A percentile compares a stretch with the other conserved stretches of the same genome.
These are phyloP conservation scores for Sebastes alutus DNA, from an alignment of 2,797 vertebrate genomes.

Conservation along the genomic window DNA sequence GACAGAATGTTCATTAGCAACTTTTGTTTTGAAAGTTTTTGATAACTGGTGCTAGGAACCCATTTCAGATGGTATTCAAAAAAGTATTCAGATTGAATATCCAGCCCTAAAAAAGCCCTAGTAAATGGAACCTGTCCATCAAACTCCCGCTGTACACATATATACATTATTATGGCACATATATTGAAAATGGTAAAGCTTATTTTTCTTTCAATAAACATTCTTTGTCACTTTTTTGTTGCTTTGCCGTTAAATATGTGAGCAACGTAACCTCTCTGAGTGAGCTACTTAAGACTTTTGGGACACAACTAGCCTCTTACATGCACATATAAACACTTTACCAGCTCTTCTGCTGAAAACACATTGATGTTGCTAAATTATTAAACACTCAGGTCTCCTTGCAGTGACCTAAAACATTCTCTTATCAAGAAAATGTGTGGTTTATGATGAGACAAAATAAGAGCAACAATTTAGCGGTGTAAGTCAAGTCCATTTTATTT, in stretches of 20 bases:
- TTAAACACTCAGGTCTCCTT: constrained; percentile 17
- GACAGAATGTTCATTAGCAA: neutral
- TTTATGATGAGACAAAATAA: constrained; percentile 1
- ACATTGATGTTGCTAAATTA: constrained; percentile 4
- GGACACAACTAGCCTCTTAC: neutral
- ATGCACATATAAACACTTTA: constrained; percentile 6
- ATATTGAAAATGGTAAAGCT: neutral
- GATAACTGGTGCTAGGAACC: neutral
- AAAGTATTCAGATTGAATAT: neutral
- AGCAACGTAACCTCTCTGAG: neutral
- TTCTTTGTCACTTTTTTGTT: neutral
- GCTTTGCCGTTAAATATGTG: neutral
- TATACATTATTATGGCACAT: neutral
- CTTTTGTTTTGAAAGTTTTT: neutral
- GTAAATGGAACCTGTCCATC: neutral
- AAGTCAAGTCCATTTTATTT: neutral
- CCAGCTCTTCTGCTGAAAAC: constrained; percentile 3
- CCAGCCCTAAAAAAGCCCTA: neutral
- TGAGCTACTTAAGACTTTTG: neutral
- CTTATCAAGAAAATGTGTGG: neutral
- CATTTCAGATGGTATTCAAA: neutral
- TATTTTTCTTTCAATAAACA: neutral
- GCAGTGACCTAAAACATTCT: constrained; percentile 13
- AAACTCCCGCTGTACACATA: neutral
- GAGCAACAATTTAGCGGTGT: neutral